Evolutionary conservation across 2,797 vertebrate genomes (phyloP).

Genomic region (Phylloscopus collybita): DNA sequence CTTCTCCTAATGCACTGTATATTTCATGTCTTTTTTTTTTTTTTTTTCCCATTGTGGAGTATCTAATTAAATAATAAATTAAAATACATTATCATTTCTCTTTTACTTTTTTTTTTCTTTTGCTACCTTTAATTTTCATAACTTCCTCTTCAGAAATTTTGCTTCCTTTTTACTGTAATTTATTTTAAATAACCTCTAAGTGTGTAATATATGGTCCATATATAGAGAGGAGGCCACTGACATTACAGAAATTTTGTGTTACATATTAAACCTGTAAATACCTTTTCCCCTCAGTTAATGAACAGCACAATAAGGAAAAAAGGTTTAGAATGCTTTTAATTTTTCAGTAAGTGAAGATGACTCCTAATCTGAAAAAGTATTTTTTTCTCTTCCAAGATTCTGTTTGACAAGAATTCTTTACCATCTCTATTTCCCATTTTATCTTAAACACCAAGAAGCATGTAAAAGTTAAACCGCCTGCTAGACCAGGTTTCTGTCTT

Average conservation of each 20-base stretch:
- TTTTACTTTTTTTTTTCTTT: neutral
- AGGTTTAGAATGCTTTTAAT: neutral
- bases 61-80: neutral
- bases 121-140: neutral
- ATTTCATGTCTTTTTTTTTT: neutral
- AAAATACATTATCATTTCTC: neutral
- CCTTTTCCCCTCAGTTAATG: neutral
- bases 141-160: neutral
- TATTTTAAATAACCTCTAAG: neutral
- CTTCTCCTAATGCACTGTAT: neutral
- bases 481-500: neutral
- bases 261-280: neutral
- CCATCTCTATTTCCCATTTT: neutral
- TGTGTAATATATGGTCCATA: neutral
- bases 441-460: neutral
- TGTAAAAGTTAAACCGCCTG: neutral
- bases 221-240: neutral
- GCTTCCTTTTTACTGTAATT: neutral
- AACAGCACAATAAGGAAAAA: neutral
- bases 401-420: neutral
- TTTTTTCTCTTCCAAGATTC: neutral
- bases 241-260: neutral
- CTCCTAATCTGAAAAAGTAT: neutral
- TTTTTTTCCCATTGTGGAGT: fast-evolving
- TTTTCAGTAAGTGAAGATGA: neutral